These are phyloP conservation scores for Geotrupes spiniger DNA, from an alignment of 2,888 invertebrate species.

Conservation along the genomic window DNA sequence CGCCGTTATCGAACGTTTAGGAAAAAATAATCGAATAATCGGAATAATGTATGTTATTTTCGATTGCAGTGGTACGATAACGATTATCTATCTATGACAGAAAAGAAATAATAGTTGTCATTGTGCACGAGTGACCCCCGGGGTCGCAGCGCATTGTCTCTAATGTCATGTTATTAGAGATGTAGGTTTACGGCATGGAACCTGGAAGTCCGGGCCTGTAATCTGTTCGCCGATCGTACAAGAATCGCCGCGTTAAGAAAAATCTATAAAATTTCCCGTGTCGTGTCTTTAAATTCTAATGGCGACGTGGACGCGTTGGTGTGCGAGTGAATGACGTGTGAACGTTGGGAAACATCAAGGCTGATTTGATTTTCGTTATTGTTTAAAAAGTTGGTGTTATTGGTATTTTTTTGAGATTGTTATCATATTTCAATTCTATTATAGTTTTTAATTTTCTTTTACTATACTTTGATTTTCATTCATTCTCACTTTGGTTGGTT, in stretches of 20 bases:
- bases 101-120: conserved; percentile 24
- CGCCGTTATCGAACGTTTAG: no score
- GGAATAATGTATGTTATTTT: conserved; percentile 2
- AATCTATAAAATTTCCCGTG: background rate
- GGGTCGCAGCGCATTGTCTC: conserved; percentile 35
- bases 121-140: conserved; percentile 32
- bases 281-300: no score
- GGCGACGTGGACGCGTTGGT: no score
- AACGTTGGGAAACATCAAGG: no score
- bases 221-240: conserved; percentile 36
- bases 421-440: no score
- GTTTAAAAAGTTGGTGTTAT: no score
- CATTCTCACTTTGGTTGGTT: no score
- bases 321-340: no score
- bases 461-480: no score
- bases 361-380: no score
- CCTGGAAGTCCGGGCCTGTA: conserved; percentile 35
- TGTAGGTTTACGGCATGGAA: conserved; percentile 38
- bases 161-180: conserved; percentile 41
- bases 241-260: conserved; percentile 19
- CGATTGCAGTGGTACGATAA: conserved; percentile 4
- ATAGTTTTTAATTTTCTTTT: no score
- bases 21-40: conserved; percentile 1
- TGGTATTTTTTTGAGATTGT: no score
- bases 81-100: conserved; percentile 7